Conservation (phyloP, 2,888 invertebrate genomes). For the Chalcosyrphus nemorum region DNA sequence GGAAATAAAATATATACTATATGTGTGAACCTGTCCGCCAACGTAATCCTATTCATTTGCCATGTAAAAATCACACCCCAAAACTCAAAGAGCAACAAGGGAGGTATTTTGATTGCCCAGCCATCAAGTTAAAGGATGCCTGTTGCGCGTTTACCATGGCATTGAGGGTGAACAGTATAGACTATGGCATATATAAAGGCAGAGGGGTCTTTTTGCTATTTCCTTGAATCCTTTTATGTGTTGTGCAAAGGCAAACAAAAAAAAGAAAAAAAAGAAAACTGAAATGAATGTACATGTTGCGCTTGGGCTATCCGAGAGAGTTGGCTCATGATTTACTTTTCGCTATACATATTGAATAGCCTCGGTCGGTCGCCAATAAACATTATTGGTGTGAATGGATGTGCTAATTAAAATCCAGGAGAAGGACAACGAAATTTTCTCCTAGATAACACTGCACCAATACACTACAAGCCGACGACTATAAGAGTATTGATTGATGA, state of each 20-base stretch:
- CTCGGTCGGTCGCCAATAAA: no score
- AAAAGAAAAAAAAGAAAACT: no score
- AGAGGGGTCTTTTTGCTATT: slow-evolving; percentile 33
- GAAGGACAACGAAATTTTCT: neutral
- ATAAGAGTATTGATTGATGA: slow-evolving; percentile 57
- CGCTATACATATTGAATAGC: neutral
- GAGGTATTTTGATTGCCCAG: slow-evolving; percentile 63
- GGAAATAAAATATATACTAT: neutral
- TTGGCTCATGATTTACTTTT: slow-evolving; percentile 35
- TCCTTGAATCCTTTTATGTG: slow-evolving; percentile 22
- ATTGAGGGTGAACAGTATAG: slow-evolving; percentile 21
- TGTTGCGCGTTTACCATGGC: slow-evolving; percentile 64
- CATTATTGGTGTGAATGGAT: neutral
- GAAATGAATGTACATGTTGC: slow-evolving; percentile 51
- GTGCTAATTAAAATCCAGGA: neutral
- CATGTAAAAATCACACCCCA: slow-evolving; percentile 47
- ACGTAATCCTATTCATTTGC: slow-evolving; percentile 8
- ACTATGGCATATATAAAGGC: slow-evolving; percentile 12
- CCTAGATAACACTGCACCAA: slow-evolving; percentile 16
- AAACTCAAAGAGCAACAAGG: slow-evolving; percentile 56
- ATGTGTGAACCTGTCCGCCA: neutral
- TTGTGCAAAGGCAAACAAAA: no score
- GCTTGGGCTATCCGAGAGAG: slow-evolving; percentile 30
- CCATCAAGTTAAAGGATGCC: slow-evolving; percentile 64
- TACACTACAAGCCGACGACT: neutral